These are phyloP conservation scores for Yoshiicerus persimilis DNA, from an alignment of 1,140 invertebrate species.

Conservation along the genomic window DNA sequence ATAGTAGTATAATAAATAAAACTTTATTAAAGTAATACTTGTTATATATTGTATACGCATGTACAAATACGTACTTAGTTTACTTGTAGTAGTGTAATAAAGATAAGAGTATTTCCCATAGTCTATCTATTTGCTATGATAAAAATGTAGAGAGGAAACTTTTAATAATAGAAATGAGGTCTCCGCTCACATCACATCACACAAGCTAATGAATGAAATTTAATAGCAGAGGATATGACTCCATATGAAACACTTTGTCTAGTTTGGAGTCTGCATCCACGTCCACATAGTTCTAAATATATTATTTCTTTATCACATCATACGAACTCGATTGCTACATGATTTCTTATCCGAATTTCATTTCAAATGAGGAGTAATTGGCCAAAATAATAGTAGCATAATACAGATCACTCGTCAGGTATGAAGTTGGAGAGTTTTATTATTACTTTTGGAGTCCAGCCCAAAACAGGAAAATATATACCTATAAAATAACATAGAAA, in stretches of 20 bases:
- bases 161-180: slow-evolving; percentile 16
- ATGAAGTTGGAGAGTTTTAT: slow-evolving; percentile 6
- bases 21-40: too few relatives aligned
- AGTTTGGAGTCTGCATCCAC: too few relatives aligned
- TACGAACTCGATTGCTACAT: background rate
- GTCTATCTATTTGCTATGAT: background rate
- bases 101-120: background rate
- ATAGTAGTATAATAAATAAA: too few relatives aligned
- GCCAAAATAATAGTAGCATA: background rate
- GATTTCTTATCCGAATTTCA: background rate
- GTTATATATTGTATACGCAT: background rate
- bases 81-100: background rate
- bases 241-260: background rate
- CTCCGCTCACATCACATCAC: background rate
- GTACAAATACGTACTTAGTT: background rate
- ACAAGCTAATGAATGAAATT: slow-evolving; percentile 10
- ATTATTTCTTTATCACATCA: background rate
- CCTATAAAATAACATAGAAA: background rate
- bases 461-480: background rate
- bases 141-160: background rate
- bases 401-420: background rate
- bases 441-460: background rate
- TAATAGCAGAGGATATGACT: background rate
- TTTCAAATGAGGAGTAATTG: background rate
- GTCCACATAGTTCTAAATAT: too few relatives aligned